Percentiles rank a stretch among this genome's conserved stretches.
Conservation (phyloP, 35 echinoderm and acorn worm genomes). For the Stichopus chloronotus region DNA sequence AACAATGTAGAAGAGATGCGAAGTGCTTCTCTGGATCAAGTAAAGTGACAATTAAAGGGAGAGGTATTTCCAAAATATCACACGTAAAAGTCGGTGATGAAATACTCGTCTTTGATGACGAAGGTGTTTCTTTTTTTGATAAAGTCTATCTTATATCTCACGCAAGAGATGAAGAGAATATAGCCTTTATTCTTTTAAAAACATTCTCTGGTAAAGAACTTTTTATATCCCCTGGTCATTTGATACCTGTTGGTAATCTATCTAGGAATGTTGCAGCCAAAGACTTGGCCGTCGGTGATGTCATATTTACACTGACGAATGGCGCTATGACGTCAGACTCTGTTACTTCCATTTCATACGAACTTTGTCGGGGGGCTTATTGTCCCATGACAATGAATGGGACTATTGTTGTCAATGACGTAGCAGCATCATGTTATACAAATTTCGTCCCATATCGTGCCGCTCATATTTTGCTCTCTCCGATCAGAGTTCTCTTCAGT, state of each 20-base stretch:
- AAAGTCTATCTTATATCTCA: background rate
- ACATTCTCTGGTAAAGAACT: slow-evolving; percentile 3
- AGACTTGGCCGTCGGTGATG: background rate
- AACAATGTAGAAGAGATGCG: background rate
- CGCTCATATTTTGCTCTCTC: background rate
- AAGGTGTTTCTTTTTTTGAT: background rate
- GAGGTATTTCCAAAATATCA: background rate
- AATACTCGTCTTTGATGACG: background rate
- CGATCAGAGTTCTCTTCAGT: background rate
- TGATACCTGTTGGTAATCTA: background rate
- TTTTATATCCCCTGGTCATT: background rate
- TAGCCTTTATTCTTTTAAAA: background rate
- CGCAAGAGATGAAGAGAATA: background rate
- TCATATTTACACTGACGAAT: background rate
- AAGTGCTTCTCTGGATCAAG: background rate
- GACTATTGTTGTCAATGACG: background rate
- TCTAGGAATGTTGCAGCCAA: background rate
- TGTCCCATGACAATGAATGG: slow-evolving; percentile 34
- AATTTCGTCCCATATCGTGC: background rate
- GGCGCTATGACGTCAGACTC: background rate
- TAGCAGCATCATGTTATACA: background rate
- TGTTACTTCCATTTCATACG: background rate
- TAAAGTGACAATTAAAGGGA: background rate
- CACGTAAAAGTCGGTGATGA: background rate
- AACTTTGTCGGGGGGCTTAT: slow-evolving; percentile 17